Percentiles rank a stretch among this genome's conserved stretches.
Conservation (phyloP, 1,140 invertebrate genomes). For the Euura saliciscinereae region DNA sequence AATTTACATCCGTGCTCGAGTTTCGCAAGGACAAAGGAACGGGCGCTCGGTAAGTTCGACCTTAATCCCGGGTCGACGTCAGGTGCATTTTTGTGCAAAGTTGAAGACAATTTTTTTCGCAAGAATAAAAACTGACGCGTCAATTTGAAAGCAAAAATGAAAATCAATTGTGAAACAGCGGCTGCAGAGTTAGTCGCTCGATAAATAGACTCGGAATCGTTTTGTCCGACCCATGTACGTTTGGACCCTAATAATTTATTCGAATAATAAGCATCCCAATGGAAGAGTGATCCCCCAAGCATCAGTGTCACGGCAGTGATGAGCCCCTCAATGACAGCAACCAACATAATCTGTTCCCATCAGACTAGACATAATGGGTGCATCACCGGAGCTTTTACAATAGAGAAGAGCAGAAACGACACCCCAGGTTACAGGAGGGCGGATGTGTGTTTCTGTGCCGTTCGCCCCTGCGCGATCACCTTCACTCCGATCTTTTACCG, state of each 20-base stretch:
- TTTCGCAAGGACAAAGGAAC: not conserved
- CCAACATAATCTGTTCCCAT: conserved; percentile 60
- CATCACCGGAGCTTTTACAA: conserved; percentile 51
- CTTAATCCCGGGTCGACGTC: no score
- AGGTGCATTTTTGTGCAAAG: no score
- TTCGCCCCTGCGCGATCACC: not conserved
- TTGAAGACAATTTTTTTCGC: no score
- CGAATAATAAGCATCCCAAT: conserved; percentile 38
- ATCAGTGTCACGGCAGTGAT: conserved; percentile 56
- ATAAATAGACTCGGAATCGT: no score
- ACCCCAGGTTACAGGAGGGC: not conserved
- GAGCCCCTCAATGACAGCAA: conserved; percentile 58
- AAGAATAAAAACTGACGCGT: no score
- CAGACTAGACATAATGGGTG: conserved; percentile 55
- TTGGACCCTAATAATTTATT: conserved; percentile 37
- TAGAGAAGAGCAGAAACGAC: conserved; percentile 17
- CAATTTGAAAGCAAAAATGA: no score
- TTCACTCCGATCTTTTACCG: not conserved
- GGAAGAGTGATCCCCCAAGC: conserved; percentile 22
- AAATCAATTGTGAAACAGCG: no score
- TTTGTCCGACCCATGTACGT: no score
- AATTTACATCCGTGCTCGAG: not conserved
- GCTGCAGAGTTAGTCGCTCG: no score
- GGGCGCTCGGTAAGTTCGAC: no score
- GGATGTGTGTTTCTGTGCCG: not conserved